These are phyloP conservation scores for Samia ricini DNA, from an alignment of 1,140 invertebrate genomes.

Conservation along the genomic window DNA sequence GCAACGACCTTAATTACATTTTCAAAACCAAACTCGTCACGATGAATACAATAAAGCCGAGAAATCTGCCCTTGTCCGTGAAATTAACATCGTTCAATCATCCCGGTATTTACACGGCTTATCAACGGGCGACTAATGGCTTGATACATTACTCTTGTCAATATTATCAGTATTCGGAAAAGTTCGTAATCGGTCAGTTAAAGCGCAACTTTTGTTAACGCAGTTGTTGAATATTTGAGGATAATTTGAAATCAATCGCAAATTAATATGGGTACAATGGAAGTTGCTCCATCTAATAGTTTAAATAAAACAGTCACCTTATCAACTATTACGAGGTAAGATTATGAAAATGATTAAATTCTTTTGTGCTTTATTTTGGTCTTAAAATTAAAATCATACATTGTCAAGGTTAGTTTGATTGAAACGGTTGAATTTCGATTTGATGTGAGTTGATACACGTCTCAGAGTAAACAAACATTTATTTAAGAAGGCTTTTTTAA, in stretches of 20 bases:
- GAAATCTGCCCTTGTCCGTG: constrained; percentile 27
- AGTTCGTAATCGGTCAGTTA: constrained; percentile 7
- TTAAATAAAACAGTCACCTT: constrained; percentile 9
- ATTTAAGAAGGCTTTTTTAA: background rate
- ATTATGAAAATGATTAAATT: background rate
- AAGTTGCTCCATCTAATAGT: constrained; percentile 4
- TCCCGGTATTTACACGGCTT: constrained; percentile 30
- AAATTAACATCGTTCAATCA: constrained; percentile 30
- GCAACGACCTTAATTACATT: background rate
- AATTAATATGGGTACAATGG: constrained; percentile 6
- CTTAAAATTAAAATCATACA: too few relatives aligned
- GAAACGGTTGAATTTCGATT: background rate
- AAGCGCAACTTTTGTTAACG: constrained; percentile 7
- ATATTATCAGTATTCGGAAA: constrained; percentile 26
- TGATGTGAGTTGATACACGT: background rate
- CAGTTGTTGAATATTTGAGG: background rate
- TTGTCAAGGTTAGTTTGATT: too few relatives aligned
- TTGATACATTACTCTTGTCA: constrained; percentile 34
- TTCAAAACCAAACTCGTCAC: background rate
- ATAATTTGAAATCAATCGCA: background rate
- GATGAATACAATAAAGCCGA: background rate
- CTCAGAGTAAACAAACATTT: background rate
- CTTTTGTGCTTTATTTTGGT: background rate
- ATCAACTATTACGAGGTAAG: constrained; percentile 8
- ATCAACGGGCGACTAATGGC: constrained; percentile 36